A percentile compares a stretch with the other conserved stretches of the same genome.
Evolutionary conservation across 2,888 invertebrate species (phyloP).

Genomic region (Pyrrhia umbra): DNA sequence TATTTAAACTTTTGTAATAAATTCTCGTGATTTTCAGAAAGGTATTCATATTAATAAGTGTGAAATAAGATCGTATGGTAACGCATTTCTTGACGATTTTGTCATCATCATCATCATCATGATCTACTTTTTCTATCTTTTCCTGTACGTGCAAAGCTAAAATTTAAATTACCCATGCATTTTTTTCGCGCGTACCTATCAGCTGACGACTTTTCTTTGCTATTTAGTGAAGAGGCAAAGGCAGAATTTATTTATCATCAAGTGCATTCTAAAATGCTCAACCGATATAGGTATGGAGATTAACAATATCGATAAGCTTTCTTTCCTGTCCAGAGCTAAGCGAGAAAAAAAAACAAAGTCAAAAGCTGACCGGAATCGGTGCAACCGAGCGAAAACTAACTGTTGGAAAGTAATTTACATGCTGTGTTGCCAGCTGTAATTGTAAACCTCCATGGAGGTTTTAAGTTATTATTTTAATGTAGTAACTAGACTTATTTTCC

Average conservation of each 20-base stretch:
- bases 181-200: neutral
- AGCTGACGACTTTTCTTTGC: neutral
- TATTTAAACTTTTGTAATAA: no score
- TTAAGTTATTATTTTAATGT: neutral
- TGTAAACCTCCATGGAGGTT: constrained; percentile 24
- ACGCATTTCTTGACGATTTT: no score
- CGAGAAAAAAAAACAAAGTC: constrained; percentile 57
- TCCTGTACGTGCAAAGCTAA: no score
- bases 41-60: no score
- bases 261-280: constrained; percentile 8
- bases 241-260: neutral
- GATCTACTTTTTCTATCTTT: no score
- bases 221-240: neutral
- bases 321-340: constrained; percentile 63
- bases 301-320: constrained; percentile 72
- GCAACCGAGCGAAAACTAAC: constrained; percentile 88
- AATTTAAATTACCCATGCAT: no score
- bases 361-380: constrained; percentile 83
- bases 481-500: neutral
- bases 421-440: constrained; percentile 57
- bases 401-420: constrained; percentile 88
- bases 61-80: no score
- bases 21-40: no score
- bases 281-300: constrained; percentile 14
- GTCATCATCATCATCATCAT: no score